phyloP scores from a whole-genome alignment of 2,113 vertebrate species.

The Grammomys surdaster region DNA sequence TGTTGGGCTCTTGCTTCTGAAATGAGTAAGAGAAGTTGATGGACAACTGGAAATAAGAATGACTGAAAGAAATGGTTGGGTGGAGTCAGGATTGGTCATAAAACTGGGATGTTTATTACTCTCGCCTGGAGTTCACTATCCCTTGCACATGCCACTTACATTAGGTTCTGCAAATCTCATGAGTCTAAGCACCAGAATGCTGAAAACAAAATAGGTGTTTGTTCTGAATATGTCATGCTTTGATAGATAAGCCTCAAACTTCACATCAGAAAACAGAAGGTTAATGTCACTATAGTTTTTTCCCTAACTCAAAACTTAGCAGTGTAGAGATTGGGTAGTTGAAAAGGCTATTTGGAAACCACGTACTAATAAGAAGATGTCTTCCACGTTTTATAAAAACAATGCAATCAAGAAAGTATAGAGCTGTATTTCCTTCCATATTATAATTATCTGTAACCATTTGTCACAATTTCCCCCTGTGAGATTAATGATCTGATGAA shows the following conservation, averaged over 20 bases:
- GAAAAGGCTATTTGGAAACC: neutral
- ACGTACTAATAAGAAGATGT: neutral
- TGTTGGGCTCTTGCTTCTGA: neutral
- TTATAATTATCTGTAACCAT: neutral
- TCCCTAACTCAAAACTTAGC: neutral
- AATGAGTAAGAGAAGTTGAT: neutral
- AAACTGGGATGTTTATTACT: neutral
- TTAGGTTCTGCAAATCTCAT: neutral
- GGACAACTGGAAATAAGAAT: neutral
- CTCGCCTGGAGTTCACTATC: neutral
- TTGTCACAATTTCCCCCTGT: neutral
- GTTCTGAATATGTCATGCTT: neutral
- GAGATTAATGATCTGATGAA: neutral
- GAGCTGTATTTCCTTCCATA: neutral
- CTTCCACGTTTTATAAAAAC: conserved; percentile 4
- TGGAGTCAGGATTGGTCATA: neutral
- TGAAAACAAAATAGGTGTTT: neutral
- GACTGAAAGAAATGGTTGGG: rapidly evolving
- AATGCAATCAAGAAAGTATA: neutral
- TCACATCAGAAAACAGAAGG: neutral
- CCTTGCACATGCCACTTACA: neutral
- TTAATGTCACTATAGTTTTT: neutral
- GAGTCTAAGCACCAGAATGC: neutral
- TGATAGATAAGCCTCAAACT: neutral
- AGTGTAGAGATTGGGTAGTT: neutral